Evolutionary conservation across 2,888 invertebrate species (phyloP).

Genomic region (Hanleya hanleyi): DNA sequence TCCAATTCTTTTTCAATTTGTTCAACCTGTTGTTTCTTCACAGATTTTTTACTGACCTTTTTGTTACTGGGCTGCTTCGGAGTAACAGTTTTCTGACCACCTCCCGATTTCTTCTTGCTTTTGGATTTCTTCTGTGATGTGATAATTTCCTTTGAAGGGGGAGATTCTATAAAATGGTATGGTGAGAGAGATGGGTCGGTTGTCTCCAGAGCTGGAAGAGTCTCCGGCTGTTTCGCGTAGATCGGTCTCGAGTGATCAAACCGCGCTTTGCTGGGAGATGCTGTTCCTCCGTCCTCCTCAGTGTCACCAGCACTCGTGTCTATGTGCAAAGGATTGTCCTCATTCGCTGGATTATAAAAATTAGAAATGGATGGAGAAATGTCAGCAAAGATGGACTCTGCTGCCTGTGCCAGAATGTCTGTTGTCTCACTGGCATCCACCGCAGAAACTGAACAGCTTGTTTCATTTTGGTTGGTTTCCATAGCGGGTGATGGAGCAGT

Average conservation of each 20-base stretch:
- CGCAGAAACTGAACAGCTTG: constrained; percentile 8
- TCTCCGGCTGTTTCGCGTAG: neutral
- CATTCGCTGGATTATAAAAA: constrained; percentile 66
- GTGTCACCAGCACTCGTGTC: constrained; percentile 62
- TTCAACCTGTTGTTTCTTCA: neutral
- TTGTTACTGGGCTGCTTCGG: neutral
- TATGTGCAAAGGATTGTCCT: constrained; percentile 64
- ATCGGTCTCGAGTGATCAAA: neutral
- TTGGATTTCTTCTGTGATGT: neutral
- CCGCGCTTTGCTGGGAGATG: constrained; percentile 20
- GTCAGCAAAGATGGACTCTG: constrained; percentile 72
- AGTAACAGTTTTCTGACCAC: neutral
- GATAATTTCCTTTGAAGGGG: neutral
- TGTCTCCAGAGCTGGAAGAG: neutral
- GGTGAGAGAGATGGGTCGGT: neutral
- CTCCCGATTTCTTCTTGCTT: neutral
- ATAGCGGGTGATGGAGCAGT: neutral
- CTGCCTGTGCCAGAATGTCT: constrained; percentile 73
- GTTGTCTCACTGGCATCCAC: constrained; percentile 17
- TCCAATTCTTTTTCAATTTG: neutral
- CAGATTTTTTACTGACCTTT: neutral
- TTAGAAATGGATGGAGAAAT: constrained; percentile 51
- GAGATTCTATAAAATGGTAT: constrained; percentile 4
- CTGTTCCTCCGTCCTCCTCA: constrained; percentile 42
- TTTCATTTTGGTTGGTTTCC: neutral